Evolutionary conservation across 2,113 vertebrate genomes (phyloP).

Genomic region (Pelodiscus sinensis): DNA sequence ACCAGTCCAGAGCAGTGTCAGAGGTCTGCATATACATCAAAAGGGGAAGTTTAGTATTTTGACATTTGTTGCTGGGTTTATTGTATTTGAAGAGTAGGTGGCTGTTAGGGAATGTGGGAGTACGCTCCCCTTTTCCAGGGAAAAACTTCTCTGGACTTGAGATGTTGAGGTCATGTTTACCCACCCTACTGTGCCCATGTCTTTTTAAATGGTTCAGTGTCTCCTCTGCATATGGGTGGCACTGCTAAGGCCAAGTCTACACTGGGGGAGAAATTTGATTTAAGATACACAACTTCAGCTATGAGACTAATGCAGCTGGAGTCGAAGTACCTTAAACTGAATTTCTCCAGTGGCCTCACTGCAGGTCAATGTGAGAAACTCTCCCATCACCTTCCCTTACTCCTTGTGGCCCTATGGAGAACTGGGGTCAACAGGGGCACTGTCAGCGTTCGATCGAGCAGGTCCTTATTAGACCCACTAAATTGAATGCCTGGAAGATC

Average conservation of each 20-base stretch:
- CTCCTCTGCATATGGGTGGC: background rate
- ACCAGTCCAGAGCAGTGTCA: background rate
- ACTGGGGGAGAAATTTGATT: no score
- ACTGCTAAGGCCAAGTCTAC: background rate
- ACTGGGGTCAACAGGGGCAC: no score
- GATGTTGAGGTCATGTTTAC: fast-evolving
- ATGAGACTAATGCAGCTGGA: no score
- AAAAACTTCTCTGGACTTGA: background rate
- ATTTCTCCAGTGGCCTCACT: no score
- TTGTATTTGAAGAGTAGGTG: background rate
- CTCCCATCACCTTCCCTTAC: no score
- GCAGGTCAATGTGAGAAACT: no score
- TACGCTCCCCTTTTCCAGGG: fast-evolving
- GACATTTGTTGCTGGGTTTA: background rate
- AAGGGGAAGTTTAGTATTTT: fast-evolving
- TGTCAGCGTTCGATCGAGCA: no score
- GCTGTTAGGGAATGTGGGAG: background rate
- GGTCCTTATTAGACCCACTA: no score
- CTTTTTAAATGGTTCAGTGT: background rate
- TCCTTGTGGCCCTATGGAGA: no score
- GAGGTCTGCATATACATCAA: fast-evolving
- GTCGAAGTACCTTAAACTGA: no score
- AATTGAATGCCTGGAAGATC: no score
- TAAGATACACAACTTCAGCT: no score
- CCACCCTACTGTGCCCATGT: background rate